Conservation (phyloP, 2,797 vertebrate genomes). For the Ctenochaetus hawaiiensis region DNA sequence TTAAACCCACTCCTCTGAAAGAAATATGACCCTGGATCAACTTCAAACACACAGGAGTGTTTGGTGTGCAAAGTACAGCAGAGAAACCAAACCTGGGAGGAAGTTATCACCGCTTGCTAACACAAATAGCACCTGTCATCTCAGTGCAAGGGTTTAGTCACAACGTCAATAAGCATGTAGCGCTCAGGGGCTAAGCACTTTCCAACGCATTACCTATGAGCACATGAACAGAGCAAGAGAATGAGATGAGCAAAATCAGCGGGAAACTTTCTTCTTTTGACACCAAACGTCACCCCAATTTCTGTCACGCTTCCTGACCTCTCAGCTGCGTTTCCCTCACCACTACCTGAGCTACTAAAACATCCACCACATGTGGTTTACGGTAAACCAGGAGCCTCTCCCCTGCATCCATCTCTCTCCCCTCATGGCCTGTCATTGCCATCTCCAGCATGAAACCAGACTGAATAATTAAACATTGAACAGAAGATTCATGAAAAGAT, state of each 20-base stretch:
- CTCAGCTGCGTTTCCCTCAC: conserved; percentile 29
- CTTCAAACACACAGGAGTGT: conserved; percentile 23
- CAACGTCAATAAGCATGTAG: conserved; percentile 50
- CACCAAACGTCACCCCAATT: background rate
- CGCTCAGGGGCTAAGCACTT: conserved; percentile 12
- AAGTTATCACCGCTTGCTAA: conserved; percentile 45
- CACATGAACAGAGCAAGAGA: conserved; percentile 6
- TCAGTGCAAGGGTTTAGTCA: conserved; percentile 40
- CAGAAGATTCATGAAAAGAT: conserved; percentile 70
- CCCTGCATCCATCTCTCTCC: conserved; percentile 30
- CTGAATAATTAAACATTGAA: conserved; percentile 78
- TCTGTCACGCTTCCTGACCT: conserved; percentile 6
- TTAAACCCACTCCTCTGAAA: conserved; percentile 39
- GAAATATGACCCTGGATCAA: conserved; percentile 34
- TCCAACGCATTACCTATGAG: background rate
- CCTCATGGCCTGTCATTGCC: conserved; percentile 42
- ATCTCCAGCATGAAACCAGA: conserved; percentile 46
- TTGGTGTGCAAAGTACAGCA: conserved; percentile 28
- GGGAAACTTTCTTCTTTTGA: background rate
- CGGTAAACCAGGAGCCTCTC: conserved; percentile 7
- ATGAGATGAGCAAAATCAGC: conserved; percentile 10
- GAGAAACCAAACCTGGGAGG: conserved; percentile 35
- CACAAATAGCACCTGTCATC: conserved; percentile 62
- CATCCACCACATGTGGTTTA: conserved; percentile 34
- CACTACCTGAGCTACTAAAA: conserved; percentile 24